phyloP scores from a whole-genome alignment of 2,888 invertebrate genomes.

The Caenorhabditis macrosperma region DNA sequence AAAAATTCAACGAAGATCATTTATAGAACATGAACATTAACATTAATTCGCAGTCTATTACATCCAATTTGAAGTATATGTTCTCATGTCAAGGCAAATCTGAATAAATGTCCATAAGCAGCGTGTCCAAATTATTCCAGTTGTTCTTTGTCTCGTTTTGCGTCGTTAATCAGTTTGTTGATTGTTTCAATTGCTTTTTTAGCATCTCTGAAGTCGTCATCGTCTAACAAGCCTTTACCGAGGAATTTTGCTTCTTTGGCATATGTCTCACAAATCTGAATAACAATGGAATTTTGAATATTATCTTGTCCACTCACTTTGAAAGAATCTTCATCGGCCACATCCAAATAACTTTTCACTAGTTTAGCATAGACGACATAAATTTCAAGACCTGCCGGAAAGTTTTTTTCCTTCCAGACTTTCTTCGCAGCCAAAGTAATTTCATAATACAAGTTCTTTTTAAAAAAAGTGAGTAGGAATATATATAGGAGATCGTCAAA shows the following conservation, averaged over 20 bases:
- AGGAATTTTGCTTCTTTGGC: slow-evolving; percentile 71
- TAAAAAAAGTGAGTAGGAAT: no score
- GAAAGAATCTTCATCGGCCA: slow-evolving; percentile 71
- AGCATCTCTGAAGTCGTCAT: slow-evolving; percentile 69
- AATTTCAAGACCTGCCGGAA: slow-evolving; percentile 61
- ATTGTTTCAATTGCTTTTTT: slow-evolving; percentile 66
- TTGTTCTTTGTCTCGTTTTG: slow-evolving; percentile 64
- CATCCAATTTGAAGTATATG: not conserved
- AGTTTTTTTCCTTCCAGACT: slow-evolving; percentile 69
- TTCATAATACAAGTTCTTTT: slow-evolving; percentile 66
- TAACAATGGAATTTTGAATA: not conserved
- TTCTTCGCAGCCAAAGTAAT: slow-evolving; percentile 64
- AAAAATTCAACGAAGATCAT: slow-evolving; percentile 11
- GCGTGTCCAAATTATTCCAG: slow-evolving; percentile 34
- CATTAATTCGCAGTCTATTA: not conserved
- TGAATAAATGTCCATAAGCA: no score
- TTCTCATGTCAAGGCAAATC: not conserved
- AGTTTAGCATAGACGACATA: slow-evolving; percentile 67
- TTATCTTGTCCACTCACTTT: slow-evolving; percentile 49
- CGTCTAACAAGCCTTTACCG: slow-evolving; percentile 66
- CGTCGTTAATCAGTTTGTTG: slow-evolving; percentile 66
- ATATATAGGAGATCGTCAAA: no score
- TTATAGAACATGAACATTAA: slow-evolving; percentile 1
- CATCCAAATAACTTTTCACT: slow-evolving; percentile 71
- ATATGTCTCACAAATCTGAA: slow-evolving; percentile 64